Conservation (phyloP, 2,888 invertebrate genomes). For the Sceliomorpha sp. region DNA sequence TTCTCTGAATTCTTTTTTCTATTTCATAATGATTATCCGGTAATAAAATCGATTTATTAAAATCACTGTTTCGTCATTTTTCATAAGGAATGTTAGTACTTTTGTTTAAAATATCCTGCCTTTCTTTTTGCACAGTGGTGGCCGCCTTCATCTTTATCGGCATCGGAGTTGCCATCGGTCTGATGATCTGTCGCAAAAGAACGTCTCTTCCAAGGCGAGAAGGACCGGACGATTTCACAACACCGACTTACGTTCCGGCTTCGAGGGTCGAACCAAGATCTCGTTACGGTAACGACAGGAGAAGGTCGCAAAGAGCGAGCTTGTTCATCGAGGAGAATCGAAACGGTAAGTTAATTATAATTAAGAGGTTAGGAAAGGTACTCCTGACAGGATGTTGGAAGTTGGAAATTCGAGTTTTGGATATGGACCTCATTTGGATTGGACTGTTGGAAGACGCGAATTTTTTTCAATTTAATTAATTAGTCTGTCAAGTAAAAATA, state of each 20-base stretch:
- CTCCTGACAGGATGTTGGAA: no score
- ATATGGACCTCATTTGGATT: no score
- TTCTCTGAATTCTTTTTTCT: slow-evolving; percentile 15
- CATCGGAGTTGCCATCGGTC: slow-evolving; percentile 75
- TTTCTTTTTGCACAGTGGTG: slow-evolving; percentile 59
- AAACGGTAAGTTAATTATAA: slow-evolving; percentile 69
- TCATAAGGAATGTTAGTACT: slow-evolving; percentile 28
- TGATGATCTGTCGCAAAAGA: slow-evolving; percentile 74
- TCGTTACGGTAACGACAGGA: slow-evolving; percentile 70
- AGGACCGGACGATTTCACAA: slow-evolving; percentile 75
- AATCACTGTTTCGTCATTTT: slow-evolving; percentile 33
- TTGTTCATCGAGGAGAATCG: slow-evolving; percentile 75
- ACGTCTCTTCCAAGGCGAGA: slow-evolving; percentile 59
- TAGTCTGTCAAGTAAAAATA: no score
- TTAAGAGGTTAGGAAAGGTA: no score
- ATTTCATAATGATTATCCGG: slow-evolving; percentile 7
- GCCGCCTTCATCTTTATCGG: slow-evolving; percentile 74
- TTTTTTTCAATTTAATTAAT: no score
- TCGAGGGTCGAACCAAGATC: slow-evolving; percentile 74
- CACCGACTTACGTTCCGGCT: slow-evolving; percentile 73
- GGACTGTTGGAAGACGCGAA: no score
- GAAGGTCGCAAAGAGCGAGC: slow-evolving; percentile 73
- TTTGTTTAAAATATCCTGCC: no score
- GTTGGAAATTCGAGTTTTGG: no score
- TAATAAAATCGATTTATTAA: slow-evolving; percentile 31